A percentile compares a stretch with the other conserved stretches of the same genome.
phyloP scores from a whole-genome alignment of 2,113 vertebrate genomes.

The Jacana jacana region DNA sequence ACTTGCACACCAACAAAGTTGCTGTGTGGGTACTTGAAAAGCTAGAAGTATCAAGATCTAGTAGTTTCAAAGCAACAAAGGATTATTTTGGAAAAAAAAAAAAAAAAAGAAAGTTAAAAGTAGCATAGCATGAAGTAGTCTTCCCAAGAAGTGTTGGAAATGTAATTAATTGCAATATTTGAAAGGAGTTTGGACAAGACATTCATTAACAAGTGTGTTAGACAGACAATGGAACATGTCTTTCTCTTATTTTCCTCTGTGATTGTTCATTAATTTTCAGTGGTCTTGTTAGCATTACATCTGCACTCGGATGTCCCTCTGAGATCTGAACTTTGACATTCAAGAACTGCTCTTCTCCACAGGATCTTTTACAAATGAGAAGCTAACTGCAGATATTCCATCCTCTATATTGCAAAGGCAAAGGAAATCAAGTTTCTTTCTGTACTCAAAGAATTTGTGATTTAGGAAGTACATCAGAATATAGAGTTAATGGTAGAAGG shows the following conservation, averaged over 20 bases:
- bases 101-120: neutral
- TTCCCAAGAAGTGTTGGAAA: neutral
- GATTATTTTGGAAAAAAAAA: too few species aligned
- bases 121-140: neutral
- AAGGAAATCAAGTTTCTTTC: slow-evolving; percentile 7
- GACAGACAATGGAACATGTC: neutral
- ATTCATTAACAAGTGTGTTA: neutral
- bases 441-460: neutral
- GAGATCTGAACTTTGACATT: slow-evolving; percentile 5
- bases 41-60: neutral
- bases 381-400: neutral
- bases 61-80: neutral
- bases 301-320: neutral
- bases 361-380: neutral
- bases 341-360: neutral
- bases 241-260: neutral
- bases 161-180: neutral
- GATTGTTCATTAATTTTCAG: slow-evolving; percentile 8
- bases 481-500: neutral
- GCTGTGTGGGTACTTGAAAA: neutral
- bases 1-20: neutral
- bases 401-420: neutral
- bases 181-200: neutral
- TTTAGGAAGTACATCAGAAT: neutral
- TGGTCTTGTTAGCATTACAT: slow-evolving; percentile 17